Percentiles rank a stretch among this genome's conserved stretches.
phyloP scores from a whole-genome alignment of 2,888 invertebrate species.

The Tinea trinotella region DNA sequence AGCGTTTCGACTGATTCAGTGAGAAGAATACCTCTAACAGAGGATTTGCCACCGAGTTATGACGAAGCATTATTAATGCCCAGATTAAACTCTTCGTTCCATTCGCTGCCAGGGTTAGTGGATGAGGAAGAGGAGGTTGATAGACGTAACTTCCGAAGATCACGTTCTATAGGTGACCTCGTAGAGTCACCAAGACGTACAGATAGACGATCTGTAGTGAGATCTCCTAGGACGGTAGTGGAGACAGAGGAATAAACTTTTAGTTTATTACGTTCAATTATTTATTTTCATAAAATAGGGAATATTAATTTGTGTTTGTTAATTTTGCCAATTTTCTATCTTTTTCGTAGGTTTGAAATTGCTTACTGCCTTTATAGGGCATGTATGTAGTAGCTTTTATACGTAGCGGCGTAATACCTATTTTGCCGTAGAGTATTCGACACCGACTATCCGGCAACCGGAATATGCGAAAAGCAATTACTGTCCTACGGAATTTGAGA shows the following conservation, averaged over 20 bases:
- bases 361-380: too few relatives aligned
- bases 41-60: conserved; percentile 77
- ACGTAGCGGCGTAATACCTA: too few relatives aligned
- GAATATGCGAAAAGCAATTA: too few relatives aligned
- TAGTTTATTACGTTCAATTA: too few relatives aligned
- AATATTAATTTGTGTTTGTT: too few relatives aligned
- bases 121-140: conserved; percentile 40
- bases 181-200: conserved; percentile 42
- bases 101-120: conserved; percentile 66
- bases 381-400: too few relatives aligned
- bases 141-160: conserved; percentile 42
- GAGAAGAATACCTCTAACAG: conserved; percentile 46
- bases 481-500: too few relatives aligned
- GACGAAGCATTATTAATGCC: conserved; percentile 84
- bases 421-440: too few relatives aligned
- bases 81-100: conserved; percentile 74
- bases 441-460: too few relatives aligned
- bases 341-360: too few relatives aligned
- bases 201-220: conserved; percentile 47
- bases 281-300: too few relatives aligned
- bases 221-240: conserved; percentile 12
- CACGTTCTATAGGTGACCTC: conserved; percentile 62
- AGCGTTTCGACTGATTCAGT: conserved; percentile 30
- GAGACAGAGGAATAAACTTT: conserved; percentile 9
- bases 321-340: too few relatives aligned